Conservation (phyloP, 30 jellyfish, hydroid and myxozoan species). For the Aurelia aurita complex sp. Pacific region DNA sequence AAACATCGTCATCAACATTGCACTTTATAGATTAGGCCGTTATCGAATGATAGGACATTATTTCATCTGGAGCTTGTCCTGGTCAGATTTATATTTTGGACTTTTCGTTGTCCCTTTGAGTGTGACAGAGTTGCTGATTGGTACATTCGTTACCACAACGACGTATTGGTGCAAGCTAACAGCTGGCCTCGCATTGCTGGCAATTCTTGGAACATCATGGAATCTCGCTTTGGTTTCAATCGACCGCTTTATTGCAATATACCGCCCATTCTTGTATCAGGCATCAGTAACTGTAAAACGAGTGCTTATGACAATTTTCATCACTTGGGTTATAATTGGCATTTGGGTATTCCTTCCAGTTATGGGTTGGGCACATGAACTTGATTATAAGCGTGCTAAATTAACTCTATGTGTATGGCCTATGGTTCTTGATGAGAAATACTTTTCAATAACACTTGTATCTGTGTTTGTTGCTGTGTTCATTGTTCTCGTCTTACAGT, state of each 20-base stretch:
- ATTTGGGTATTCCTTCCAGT: constrained; percentile 9
- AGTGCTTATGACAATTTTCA: neutral
- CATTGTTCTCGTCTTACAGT: neutral
- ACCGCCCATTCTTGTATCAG: neutral
- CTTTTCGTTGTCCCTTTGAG: neutral
- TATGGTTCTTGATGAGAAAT: neutral
- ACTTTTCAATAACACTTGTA: neutral
- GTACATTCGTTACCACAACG: neutral
- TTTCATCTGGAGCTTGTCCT: neutral
- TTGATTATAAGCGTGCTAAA: neutral
- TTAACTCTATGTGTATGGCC: constrained; percentile 14
- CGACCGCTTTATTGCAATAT: neutral
- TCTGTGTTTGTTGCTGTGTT: constrained; percentile 6
- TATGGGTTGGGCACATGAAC: constrained; percentile 8
- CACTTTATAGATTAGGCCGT: neutral
- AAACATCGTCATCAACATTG: neutral
- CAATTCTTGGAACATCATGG: constrained; percentile 8
- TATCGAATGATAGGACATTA: constrained; percentile 1
- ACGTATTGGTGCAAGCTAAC: constrained; percentile 11
- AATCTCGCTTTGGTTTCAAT: constrained; percentile 1
- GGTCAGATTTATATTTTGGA: constrained; percentile 7
- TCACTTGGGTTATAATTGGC: neutral
- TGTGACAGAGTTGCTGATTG: neutral
- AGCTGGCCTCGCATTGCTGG: constrained; percentile 11
- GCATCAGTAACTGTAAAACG: neutral